These are phyloP conservation scores for Limosa lapponica DNA, from an alignment of 2,797 vertebrate species.

Conservation along the genomic window DNA sequence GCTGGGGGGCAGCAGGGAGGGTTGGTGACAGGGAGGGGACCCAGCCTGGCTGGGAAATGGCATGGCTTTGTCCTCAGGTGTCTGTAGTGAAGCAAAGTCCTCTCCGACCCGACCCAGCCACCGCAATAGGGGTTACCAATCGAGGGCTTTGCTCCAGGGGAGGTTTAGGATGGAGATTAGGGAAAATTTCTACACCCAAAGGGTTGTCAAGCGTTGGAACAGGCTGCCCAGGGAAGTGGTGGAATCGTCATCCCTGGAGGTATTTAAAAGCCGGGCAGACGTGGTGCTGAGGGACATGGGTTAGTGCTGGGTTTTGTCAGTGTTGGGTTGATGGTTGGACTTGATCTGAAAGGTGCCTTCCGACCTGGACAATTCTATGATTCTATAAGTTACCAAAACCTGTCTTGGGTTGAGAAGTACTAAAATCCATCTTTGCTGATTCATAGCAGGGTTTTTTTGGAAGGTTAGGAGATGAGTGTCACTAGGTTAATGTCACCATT, in stretches of 20 bases:
- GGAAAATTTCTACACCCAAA: background rate
- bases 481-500: conserved; percentile 20
- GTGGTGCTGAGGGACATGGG: background rate
- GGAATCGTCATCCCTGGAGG: background rate
- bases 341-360: background rate
- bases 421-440: background rate
- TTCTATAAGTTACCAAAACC: background rate
- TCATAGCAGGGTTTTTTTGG: background rate
- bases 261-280: background rate
- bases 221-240: background rate
- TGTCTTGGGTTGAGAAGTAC: background rate
- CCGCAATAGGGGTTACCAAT: accelerated
- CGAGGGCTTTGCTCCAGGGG: background rate
- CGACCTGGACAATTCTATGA: background rate
- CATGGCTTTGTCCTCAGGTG: background rate
- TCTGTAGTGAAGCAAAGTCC: background rate
- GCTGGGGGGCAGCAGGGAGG: background rate
- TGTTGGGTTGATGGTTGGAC: background rate
- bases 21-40: background rate
- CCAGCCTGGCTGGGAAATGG: background rate
- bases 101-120: background rate
- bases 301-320: background rate
- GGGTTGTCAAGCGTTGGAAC: background rate
- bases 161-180: background rate
- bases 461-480: conserved; percentile 12